These are phyloP conservation scores for Augochlora pura DNA, from an alignment of 1,140 invertebrate species.

Conservation along the genomic window DNA sequence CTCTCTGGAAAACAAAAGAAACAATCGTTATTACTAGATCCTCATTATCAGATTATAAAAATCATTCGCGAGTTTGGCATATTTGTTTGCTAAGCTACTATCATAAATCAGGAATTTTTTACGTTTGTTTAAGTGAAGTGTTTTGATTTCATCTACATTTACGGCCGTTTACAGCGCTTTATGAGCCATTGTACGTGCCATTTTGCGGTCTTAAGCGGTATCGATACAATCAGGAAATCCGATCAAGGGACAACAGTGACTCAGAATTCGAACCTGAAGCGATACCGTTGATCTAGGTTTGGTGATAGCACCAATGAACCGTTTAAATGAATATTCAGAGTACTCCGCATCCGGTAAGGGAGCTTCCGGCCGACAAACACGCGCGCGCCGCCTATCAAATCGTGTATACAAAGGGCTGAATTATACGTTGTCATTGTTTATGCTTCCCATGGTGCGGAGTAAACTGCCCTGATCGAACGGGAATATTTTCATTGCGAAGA, in stretches of 20 bases:
- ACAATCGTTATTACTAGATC: too few relatives aligned
- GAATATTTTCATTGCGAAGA: too few relatives aligned
- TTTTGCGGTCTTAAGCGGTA: too few relatives aligned
- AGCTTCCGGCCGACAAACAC: not conserved
- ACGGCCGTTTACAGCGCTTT: too few relatives aligned
- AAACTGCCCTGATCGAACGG: not conserved
- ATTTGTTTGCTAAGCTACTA: too few relatives aligned
- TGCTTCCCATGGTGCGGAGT: not conserved
- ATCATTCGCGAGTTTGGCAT: too few relatives aligned
- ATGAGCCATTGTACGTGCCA: too few relatives aligned
- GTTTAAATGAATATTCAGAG: slow-evolving; percentile 41
- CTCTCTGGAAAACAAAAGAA: slow-evolving; percentile 84
- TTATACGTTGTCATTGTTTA: not conserved
- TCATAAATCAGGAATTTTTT: too few relatives aligned
- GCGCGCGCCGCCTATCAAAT: slow-evolving; percentile 1
- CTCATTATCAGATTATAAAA: too few relatives aligned
- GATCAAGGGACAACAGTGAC: slow-evolving; percentile 16
- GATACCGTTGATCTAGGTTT: slow-evolving; percentile 1
- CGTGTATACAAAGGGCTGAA: slow-evolving; percentile 5
- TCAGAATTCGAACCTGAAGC: slow-evolving; percentile 5
- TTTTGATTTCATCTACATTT: too few relatives aligned
- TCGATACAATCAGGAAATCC: not conserved
- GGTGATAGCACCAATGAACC: slow-evolving; percentile 17
- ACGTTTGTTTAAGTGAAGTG: too few relatives aligned
- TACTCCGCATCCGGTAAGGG: slow-evolving; percentile 15